phyloP scores from a whole-genome alignment of 2,113 vertebrate genomes.

The Mesembrinibis cayennensis region DNA sequence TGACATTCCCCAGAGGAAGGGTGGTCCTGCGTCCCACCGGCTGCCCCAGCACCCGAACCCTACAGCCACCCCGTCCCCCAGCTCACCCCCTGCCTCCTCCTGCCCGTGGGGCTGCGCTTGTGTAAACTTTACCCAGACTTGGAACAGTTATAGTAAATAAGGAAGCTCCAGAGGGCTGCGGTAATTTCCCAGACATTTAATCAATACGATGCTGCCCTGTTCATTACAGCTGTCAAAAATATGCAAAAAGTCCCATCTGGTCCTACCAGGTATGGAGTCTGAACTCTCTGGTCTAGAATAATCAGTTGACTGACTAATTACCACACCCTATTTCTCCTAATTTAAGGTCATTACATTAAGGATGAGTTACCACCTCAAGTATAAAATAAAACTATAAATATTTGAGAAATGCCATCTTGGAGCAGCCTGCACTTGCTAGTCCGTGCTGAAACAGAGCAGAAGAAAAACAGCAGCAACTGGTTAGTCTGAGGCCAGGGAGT shows the following conservation, averaged over 20 bases:
- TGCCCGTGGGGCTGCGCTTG: not conserved
- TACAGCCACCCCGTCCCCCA: rapidly evolving
- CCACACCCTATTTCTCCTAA: conserved; percentile 43
- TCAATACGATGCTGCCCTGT: conserved; percentile 46
- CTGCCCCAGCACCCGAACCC: not conserved
- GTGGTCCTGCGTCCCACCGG: not conserved
- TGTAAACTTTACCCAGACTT: not conserved
- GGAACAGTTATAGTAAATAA: not conserved
- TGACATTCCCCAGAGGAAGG: not conserved
- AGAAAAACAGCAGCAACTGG: not conserved
- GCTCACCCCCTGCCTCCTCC: not conserved
- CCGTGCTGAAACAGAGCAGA: not conserved
- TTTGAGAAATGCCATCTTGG: conserved; percentile 19
- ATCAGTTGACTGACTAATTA: conserved; percentile 50
- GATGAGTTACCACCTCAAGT: conserved; percentile 37
- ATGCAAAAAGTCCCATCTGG: conserved; percentile 67
- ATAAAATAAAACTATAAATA: conserved; percentile 46
- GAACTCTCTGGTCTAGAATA: not conserved
- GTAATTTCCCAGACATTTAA: conserved; percentile 60
- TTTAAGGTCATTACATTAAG: conserved; percentile 10
- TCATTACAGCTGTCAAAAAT: conserved; percentile 70
- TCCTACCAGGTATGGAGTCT: not conserved
- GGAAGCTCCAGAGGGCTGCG: conserved; percentile 6
- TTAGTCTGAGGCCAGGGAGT: too few relatives aligned
- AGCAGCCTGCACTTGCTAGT: not conserved